Percentiles rank a stretch among this genome's conserved stretches.
Conservation (phyloP, 2,888 invertebrate species). For the Cheiracanthium punctorium region DNA sequence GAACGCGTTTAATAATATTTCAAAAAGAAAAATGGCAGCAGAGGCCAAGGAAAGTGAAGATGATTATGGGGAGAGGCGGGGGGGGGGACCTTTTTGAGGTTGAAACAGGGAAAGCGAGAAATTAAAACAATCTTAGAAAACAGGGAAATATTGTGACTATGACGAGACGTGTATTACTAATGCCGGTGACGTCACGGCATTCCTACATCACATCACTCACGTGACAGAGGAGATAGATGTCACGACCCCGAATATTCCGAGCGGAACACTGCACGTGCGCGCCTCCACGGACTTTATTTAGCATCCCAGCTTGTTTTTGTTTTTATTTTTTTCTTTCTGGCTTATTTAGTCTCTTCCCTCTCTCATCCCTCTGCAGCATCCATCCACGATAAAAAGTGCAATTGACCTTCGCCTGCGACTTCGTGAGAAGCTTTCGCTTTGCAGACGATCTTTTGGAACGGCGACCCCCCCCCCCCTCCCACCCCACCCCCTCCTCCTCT, state of each 20-base stretch:
- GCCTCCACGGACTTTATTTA: slow-evolving; percentile 29
- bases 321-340: background rate
- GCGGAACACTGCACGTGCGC: slow-evolving; percentile 42
- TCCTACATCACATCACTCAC: slow-evolving; percentile 45
- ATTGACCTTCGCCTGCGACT: slow-evolving; percentile 1
- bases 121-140: no score
- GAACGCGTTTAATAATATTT: no score
- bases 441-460: background rate
- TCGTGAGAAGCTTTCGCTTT: background rate
- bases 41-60: no score
- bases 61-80: no score
- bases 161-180: background rate
- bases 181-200: slow-evolving; percentile 56
- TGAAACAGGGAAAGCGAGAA: no score
- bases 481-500: background rate
- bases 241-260: slow-evolving; percentile 42
- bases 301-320: slow-evolving; percentile 1
- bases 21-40: no score
- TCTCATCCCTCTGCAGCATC: background rate
- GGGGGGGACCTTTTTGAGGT: no score
- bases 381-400: slow-evolving; percentile 1
- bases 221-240: slow-evolving; percentile 42
- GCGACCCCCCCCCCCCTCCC: background rate
- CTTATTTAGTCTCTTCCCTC: background rate
- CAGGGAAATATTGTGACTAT: background rate